Evolutionary conservation across 2,113 vertebrate genomes (phyloP), one percentile per base, ranked within the genome.

Genomic region (Nesogale talazaci): DNA sequence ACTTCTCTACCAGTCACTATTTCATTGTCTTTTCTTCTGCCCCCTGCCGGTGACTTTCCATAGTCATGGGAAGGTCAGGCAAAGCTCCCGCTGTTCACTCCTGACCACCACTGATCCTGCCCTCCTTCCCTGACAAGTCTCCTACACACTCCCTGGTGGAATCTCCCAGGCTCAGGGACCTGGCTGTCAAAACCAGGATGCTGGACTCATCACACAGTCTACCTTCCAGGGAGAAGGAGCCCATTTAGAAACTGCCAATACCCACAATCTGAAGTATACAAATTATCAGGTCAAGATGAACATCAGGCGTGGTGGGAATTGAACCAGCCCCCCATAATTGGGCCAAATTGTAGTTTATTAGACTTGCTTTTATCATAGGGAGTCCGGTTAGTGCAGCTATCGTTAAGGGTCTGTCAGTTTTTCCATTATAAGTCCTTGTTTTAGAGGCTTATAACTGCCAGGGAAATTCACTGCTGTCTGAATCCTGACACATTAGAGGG

Each of bases 341-440:
- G 81, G 40, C 63, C 94, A 95, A 92, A 95, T 67, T 67, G 90
- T 74, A 57, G 61, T 87, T 95, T 79, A 85, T 83, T 85, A 83
- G 91, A 86, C 56, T 31, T 38, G 56, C 40, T 94, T 93, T 90
- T 82, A 79, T 93, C 81, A 59, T 23, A 79, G 93, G 15, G 52
- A 80, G 89, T 87, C 74, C 80, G 86, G 75, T 42, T 91, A 89
- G 74, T 27, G 61, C 27, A 31, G 69, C 63, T 31, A 25, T 52
- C 56, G 81, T 90, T 92, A 82, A 84, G 23, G 63, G 36, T 75
- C 96, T 92, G 94, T 96, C 95, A 82, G 84, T 82, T 93, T 92
- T 94, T 92, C 93, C 91, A 93, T 88, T 94, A 88, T 59, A 84
- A 92, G 80, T 78, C 56, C 86, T 78, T 36, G 36, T 91, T 84